phyloP scores from a whole-genome alignment of 2,113 vertebrate genomes.

The Sander lucioperca region DNA sequence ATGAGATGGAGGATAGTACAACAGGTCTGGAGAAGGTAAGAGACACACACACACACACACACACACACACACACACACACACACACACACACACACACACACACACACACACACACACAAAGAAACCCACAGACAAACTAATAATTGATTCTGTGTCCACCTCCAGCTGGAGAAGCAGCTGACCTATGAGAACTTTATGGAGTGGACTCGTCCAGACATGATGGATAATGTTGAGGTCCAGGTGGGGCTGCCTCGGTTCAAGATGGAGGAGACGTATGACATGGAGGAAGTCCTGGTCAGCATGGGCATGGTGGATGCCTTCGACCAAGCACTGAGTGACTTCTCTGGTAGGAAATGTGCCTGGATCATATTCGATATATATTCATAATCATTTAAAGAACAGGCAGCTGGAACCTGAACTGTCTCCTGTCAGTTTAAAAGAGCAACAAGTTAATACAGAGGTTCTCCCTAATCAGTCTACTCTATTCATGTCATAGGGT shows the following conservation, averaged over 20 bases:
- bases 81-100: background rate
- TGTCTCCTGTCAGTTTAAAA: too few species aligned
- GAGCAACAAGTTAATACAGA: too few species aligned
- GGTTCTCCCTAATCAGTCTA: too few species aligned
- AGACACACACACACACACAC: background rate
- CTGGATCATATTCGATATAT: background rate
- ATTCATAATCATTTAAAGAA: background rate
- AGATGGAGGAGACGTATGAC: slow-evolving; percentile 86
- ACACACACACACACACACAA: background rate
- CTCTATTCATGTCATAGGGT: too few species aligned
- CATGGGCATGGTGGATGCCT: slow-evolving; percentile 89
- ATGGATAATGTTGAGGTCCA: slow-evolving; percentile 81
- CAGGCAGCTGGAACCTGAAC: background rate
- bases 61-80: background rate
- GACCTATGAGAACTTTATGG: slow-evolving; percentile 84
- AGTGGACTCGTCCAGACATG: slow-evolving; percentile 84
- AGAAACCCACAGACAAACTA: background rate
- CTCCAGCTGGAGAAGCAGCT: slow-evolving; percentile 85
- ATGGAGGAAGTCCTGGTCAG: slow-evolving; percentile 80
- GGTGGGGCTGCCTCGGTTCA: slow-evolving; percentile 87
- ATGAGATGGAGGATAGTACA: slow-evolving; percentile 84
- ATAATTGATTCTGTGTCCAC: background rate
- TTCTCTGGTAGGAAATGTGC: slow-evolving; percentile 80
- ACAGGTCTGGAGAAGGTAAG: slow-evolving; percentile 92
- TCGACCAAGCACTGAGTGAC: slow-evolving; percentile 74